Evolutionary conservation across 2,113 vertebrate species (phyloP), one percentile per base, ranked within the genome.

Genomic region (Phrynosoma platyrhinos): DNA sequence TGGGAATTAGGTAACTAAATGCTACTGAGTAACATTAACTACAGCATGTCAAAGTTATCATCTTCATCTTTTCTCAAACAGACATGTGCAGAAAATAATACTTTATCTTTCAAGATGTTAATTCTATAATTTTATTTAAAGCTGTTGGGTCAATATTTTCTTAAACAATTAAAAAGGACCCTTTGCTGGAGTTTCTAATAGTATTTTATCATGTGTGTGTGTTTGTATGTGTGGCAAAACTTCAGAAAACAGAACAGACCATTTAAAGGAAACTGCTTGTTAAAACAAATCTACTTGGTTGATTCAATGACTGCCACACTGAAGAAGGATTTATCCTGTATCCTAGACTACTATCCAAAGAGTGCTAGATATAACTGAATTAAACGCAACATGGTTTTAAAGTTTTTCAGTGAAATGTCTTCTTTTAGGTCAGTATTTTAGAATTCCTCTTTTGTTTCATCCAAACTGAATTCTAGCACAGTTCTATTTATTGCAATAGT

Each of bases 1-100:
- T 93, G 96, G 94, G 95, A 97, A 97, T 94, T 95, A 95, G 94
- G 93, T 95, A 96, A 93, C 93, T 95, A 96, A 97, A 96, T 95
- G 94, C 96, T 96, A 96, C 95, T 96, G 96, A 96, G 95, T 96
- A 86, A 32, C 12, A 78, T 68, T 80, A 27, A 20, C 32, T 40
- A 62, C 23, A 71, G 47, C 66, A 82, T 74, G 36, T 64, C 18
- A 82, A 27, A 47, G 25, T 40, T 74, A n/a, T 1, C 32, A 96
- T 96, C 96, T 97, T 62, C 95, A 94, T 97, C 93, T 95, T 94
- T 89, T 96, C 90, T 93, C 91, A 94, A 94, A 94, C 95, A 95
- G 87, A 95, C 88, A 88, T 88, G 89, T 92, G 93, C 93, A 95
- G 93, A 95, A 94, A 97, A 42, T 79, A 58, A n/a, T n/a, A 21